Percentiles rank a stretch among this genome's conserved stretches.
Conservation (phyloP, 2,888 invertebrate genomes). For the Dendrolimus houi region DNA sequence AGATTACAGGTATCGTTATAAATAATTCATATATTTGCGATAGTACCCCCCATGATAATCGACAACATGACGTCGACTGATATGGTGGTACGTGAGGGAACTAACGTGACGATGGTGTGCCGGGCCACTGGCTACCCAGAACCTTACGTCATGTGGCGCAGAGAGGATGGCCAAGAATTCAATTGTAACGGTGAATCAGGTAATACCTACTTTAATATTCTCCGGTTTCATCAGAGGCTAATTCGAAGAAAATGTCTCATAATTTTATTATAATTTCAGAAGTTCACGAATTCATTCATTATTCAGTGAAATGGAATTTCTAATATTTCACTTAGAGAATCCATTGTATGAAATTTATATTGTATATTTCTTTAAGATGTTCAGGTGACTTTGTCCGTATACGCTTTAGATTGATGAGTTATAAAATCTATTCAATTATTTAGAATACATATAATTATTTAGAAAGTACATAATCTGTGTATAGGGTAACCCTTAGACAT, state of each 20-base stretch:
- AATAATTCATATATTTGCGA: constrained; percentile 6
- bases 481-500: no score
- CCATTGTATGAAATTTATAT: constrained; percentile 5
- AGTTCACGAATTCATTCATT: constrained; percentile 4
- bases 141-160: constrained; percentile 94
- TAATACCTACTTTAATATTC: constrained; percentile 29
- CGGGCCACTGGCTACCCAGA: constrained; percentile 93
- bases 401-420: no score
- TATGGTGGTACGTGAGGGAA: constrained; percentile 92
- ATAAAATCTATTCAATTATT: no score
- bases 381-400: no score
- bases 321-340: not conserved
- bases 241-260: not conserved
- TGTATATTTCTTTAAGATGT: no score
- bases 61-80: constrained; percentile 94
- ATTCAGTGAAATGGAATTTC: not conserved
- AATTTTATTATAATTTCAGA: constrained; percentile 1
- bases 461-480: no score
- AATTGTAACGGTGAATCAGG: constrained; percentile 93
- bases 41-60: constrained; percentile 94
- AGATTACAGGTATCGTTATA: no score
- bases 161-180: constrained; percentile 92
- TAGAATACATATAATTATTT: no score
- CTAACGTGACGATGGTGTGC: constrained; percentile 91
- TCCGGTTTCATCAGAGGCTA: constrained; percentile 1